phyloP scores from a whole-genome alignment of 2,888 invertebrate genomes.

The Trisateles emortualis region DNA sequence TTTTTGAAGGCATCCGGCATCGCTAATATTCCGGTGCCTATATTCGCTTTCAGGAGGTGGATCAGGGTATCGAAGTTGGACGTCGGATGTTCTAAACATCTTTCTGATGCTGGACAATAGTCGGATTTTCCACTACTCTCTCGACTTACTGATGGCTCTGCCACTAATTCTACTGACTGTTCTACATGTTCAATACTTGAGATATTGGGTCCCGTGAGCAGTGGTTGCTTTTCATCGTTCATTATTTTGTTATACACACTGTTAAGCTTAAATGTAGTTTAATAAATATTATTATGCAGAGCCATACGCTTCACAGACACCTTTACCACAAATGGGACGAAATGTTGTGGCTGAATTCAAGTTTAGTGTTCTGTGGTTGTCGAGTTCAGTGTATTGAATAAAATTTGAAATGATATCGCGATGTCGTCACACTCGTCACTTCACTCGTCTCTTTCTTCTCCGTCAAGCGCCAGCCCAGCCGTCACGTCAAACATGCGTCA shows the following conservation, averaged over 20 bases:
- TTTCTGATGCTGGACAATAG: conserved; percentile 88
- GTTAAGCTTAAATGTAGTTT: conserved; percentile 43
- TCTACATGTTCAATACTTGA: conserved; percentile 64
- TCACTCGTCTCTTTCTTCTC: too few relatives aligned
- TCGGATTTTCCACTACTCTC: conserved; percentile 63
- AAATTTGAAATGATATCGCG: conserved; percentile 12
- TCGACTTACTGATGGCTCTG: conserved; percentile 53
- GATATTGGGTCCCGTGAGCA: conserved; percentile 82
- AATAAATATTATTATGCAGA: conserved; percentile 42
- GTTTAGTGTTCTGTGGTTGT: too few relatives aligned
- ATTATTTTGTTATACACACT: conserved; percentile 65
- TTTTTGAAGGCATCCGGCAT: conserved; percentile 98
- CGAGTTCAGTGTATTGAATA: conserved; percentile 7
- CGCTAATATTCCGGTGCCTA: conserved; percentile 98
- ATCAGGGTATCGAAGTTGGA: conserved; percentile 93
- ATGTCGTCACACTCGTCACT: conserved; percentile 17
- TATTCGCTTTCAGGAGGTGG: conserved; percentile 91
- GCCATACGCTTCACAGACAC: conserved; percentile 43
- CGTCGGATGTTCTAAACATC: conserved; percentile 92
- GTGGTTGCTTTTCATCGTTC: conserved; percentile 91
- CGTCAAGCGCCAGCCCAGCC: neutral
- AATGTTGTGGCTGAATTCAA: conserved; percentile 2
- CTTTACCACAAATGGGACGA: conserved; percentile 31
- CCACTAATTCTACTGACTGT: conserved; percentile 71
- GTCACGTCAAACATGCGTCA: neutral